Evolutionary conservation across 1,140 invertebrate genomes (phyloP).

Genomic region (Panonychus citri): DNA sequence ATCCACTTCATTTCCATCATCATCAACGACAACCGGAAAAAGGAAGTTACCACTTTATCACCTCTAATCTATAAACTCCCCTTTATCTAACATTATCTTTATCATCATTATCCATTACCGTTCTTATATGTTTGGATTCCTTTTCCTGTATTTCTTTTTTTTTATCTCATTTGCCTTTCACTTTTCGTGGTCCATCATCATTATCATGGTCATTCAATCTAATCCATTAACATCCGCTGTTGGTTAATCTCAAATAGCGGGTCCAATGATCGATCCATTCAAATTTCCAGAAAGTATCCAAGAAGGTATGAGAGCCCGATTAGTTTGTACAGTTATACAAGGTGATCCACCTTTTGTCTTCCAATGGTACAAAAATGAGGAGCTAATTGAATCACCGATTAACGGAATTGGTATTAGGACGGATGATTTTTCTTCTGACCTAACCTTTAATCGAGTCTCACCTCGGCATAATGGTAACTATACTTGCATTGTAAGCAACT

Average conservation of each 20-base stretch:
- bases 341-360: constrained; percentile 17
- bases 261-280: constrained; percentile 14
- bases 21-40: too few relatives aligned
- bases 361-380: constrained; percentile 15
- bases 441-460: constrained; percentile 13
- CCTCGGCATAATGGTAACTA: constrained; percentile 16
- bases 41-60: too few relatives aligned
- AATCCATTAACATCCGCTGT: too few relatives aligned
- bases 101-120: constrained; percentile 1
- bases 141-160: too few relatives aligned
- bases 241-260: constrained; percentile 5
- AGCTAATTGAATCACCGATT: constrained; percentile 3
- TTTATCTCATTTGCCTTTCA: too few relatives aligned
- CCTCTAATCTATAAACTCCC: too few relatives aligned
- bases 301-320: constrained; percentile 37
- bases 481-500: constrained; percentile 16
- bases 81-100: not conserved
- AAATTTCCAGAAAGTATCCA: constrained; percentile 29
- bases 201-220: too few relatives aligned
- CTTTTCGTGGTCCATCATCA: too few relatives aligned
- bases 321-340: constrained; percentile 24
- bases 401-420: constrained; percentile 5
- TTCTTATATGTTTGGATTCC: too few relatives aligned
- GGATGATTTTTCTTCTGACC: constrained; percentile 21
- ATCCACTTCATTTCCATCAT: too few relatives aligned